A percentile compares a stretch with the other conserved stretches of the same genome.
These are phyloP conservation scores for Diglossa brunneiventris DNA, from an alignment of 2,113 vertebrate species.

Conservation along the genomic window DNA sequence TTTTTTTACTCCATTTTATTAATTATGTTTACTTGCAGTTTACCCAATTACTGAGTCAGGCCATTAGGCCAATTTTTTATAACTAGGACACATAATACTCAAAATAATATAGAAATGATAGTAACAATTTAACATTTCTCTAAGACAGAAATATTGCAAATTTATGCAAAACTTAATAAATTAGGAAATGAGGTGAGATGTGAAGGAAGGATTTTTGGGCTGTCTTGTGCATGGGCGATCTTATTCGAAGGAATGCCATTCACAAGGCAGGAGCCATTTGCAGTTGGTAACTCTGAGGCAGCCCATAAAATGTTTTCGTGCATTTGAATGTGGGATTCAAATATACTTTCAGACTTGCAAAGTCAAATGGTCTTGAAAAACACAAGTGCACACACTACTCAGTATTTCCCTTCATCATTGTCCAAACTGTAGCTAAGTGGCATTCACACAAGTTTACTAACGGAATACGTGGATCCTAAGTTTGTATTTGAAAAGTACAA, in stretches of 20 bases:
- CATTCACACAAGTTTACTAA: background rate
- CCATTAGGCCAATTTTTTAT: background rate
- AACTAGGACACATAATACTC: background rate
- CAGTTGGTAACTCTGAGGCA: background rate
- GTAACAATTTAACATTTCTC: background rate
- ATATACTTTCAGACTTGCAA: background rate
- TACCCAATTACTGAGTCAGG: background rate
- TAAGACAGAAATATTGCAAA: background rate
- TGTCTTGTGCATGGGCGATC: background rate
- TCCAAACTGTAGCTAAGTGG: background rate
- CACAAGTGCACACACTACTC: background rate
- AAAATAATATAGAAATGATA: background rate
- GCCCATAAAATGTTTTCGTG: background rate
- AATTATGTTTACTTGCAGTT: background rate
- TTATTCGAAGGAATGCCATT: background rate
- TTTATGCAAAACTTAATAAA: background rate
- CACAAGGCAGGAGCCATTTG: background rate
- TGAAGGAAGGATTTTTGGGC: background rate
- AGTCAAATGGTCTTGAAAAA: background rate
- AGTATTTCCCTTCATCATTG: background rate
- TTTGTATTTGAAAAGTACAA: background rate
- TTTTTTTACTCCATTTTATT: background rate
- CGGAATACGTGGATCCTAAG: background rate
- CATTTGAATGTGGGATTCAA: background rate
- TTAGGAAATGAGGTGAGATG: background rate